phyloP scores from a whole-genome alignment of 1,140 invertebrate genomes.

The Branchinecta lynchi region DNA sequence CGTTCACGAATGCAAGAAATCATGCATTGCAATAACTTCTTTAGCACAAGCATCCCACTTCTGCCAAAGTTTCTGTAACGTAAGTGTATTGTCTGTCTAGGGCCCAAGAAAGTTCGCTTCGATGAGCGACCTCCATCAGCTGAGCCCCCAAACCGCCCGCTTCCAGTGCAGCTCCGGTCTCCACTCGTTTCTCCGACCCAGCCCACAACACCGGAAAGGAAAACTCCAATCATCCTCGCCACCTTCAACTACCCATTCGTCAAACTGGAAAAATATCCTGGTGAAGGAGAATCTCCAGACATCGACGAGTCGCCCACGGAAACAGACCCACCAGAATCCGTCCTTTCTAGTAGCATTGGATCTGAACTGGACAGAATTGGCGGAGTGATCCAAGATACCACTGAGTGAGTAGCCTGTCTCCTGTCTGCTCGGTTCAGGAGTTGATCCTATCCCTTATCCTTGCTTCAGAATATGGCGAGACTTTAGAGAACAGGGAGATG shows the following conservation, averaged over 20 bases:
- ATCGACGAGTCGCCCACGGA: background rate
- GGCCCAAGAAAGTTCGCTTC: background rate
- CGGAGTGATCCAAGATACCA: background rate
- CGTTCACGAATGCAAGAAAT: no score
- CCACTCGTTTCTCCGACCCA: background rate
- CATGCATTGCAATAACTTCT: no score
- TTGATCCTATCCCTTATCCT: no score
- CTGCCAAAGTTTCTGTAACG: background rate
- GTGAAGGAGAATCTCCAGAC: background rate
- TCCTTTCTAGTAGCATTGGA: conserved; percentile 6
- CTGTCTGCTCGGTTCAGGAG: no score
- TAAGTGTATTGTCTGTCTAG: background rate
- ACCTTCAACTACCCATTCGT: background rate
- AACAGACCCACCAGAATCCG: background rate
- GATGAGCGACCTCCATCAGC: background rate
- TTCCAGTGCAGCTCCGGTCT: background rate
- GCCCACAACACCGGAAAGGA: background rate
- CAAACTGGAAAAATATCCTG: background rate
- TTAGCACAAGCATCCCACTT: no score
- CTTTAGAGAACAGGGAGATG: no score
- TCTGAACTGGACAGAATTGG: background rate
- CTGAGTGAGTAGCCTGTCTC: background rate
- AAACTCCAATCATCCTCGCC: background rate
- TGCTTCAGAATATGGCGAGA: no score
- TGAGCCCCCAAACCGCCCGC: background rate